These are phyloP conservation scores for Spatulosminthurus flaviceps DNA, from an alignment of 2,888 invertebrate species.

Conservation along the genomic window DNA sequence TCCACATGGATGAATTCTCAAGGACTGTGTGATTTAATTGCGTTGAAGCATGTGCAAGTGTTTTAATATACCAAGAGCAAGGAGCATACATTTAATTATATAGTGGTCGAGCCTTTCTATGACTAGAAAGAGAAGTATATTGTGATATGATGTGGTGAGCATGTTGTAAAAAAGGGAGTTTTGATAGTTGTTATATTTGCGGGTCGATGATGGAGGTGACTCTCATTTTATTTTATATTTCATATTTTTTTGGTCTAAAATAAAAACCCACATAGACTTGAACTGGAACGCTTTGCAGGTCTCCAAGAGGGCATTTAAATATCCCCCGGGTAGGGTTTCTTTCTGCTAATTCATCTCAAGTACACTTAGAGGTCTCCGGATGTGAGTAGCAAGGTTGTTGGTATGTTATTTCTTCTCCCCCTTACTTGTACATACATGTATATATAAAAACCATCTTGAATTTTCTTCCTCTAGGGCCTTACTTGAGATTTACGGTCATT, in stretches of 20 bases:
- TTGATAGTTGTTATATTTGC: not conserved
- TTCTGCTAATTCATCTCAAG: conserved; percentile 44
- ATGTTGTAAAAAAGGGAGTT: not conserved
- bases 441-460: not conserved
- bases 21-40: conserved; percentile 16
- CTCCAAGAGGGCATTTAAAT: conserved; percentile 46
- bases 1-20: conserved; percentile 25
- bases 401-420: conserved; percentile 9
- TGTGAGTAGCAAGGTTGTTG: conserved; percentile 20
- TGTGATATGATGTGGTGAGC: not conserved
- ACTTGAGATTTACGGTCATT: conserved; percentile 35
- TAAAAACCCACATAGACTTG: conserved; percentile 1
- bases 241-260: no score
- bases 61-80: no score
- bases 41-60: not conserved
- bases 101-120: no score
- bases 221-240: conserved; percentile 30
- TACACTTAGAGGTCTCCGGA: conserved; percentile 37
- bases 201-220: conserved; percentile 38
- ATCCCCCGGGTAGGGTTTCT: conserved; percentile 34
- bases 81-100: no score
- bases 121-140: not conserved
- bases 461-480: conserved; percentile 21
- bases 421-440: no score
- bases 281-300: conserved; percentile 22